phyloP scores from a whole-genome alignment of 2,888 invertebrate genomes.

The Druceiella hillmani region DNA sequence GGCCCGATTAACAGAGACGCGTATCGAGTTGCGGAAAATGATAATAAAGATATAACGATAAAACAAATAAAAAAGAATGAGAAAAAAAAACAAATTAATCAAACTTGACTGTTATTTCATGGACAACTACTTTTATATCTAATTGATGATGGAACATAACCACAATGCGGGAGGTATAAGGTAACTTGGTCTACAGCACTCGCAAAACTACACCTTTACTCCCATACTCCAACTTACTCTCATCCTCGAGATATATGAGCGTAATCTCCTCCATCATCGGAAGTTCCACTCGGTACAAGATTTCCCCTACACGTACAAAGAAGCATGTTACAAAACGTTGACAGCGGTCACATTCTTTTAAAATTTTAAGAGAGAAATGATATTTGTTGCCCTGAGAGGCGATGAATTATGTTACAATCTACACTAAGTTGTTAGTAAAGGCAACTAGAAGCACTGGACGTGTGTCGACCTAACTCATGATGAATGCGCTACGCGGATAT shows the following conservation, averaged over 20 bases:
- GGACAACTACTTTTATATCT: slow-evolving; percentile 49
- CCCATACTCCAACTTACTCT: slow-evolving; percentile 57
- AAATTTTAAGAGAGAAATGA: too few relatives aligned
- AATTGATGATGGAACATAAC: slow-evolving; percentile 52
- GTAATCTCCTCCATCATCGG: slow-evolving; percentile 92
- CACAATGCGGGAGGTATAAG: slow-evolving; percentile 53
- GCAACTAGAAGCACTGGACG: slow-evolving; percentile 53
- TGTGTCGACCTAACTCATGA: too few relatives aligned
- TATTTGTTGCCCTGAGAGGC: too few relatives aligned
- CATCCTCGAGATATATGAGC: slow-evolving; percentile 91
- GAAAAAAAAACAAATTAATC: slow-evolving; percentile 33
- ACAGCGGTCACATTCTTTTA: slow-evolving; percentile 4
- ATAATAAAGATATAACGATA: slow-evolving; percentile 38
- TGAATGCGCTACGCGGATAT: too few relatives aligned
- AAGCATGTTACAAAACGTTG: slow-evolving; percentile 41
- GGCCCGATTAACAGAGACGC: too few relatives aligned
- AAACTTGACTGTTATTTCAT: slow-evolving; percentile 53
- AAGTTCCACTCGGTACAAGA: slow-evolving; percentile 91
- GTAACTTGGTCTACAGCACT: slow-evolving; percentile 53
- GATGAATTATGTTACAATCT: neutral
- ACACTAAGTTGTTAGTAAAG: too few relatives aligned
- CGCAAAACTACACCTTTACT: slow-evolving; percentile 62
- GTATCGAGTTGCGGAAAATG: slow-evolving; percentile 49
- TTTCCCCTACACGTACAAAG: slow-evolving; percentile 68
- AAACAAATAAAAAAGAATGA: slow-evolving; percentile 43